phyloP scores from a whole-genome alignment of 2,797 vertebrate species.

The Psittacula derbiana region DNA sequence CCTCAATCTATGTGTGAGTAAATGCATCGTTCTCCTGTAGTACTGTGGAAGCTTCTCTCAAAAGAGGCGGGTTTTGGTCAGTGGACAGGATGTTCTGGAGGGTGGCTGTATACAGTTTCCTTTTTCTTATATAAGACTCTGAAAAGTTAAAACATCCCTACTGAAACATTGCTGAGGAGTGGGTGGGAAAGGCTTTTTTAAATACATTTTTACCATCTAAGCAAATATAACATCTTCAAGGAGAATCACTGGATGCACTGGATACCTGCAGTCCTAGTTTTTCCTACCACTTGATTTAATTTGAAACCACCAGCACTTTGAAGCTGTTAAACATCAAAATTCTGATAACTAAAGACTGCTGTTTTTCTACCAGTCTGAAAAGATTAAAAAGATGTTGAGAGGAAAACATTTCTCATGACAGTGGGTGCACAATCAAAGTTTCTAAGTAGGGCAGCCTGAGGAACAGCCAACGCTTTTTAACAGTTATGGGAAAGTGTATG shows the following conservation, averaged over 20 bases:
- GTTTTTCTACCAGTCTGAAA: conserved; percentile 52
- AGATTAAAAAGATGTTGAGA: conserved; percentile 63
- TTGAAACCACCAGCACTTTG: conserved; percentile 55
- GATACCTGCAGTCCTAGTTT: conserved; percentile 50
- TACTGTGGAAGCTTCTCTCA: not conserved
- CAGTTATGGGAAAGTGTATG: conserved; percentile 6
- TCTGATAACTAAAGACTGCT: conserved; percentile 50
- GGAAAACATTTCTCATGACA: conserved; percentile 56
- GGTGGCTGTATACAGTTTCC: not conserved
- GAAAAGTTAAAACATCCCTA: not conserved
- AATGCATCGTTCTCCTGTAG: not conserved
- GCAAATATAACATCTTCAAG: conserved; percentile 46
- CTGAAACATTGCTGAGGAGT: not conserved
- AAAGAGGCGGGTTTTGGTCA: not conserved
- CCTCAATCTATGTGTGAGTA: not conserved
- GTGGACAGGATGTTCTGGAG: not conserved
- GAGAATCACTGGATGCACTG: conserved; percentile 17
- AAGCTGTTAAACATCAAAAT: conserved; percentile 63
- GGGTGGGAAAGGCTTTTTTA: not conserved
- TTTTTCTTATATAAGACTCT: not conserved
- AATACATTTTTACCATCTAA: conserved; percentile 9
- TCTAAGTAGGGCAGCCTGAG: conserved; percentile 64
- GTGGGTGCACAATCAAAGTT: conserved; percentile 59
- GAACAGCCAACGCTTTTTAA: conserved; percentile 52
- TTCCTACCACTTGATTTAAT: conserved; percentile 34